Evolutionary conservation across 2,888 invertebrate genomes (phyloP), one percentile per base, ranked within the genome.

Genomic region (Parnassius smintheus): DNA sequence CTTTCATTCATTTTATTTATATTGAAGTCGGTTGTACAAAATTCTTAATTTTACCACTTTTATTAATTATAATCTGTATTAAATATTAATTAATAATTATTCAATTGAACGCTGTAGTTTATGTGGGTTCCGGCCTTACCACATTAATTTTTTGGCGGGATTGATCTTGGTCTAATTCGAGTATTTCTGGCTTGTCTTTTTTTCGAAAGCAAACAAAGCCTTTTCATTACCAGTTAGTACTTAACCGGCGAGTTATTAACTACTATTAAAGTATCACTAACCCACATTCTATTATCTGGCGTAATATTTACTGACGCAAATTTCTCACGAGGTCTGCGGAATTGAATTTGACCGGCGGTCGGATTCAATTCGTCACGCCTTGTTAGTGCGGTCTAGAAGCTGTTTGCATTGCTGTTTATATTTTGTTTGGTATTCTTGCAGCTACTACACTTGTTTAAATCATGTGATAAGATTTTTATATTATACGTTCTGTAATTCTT

Each of bases 271-370:
- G 65, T 65, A 61, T 65, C 60, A 65, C 69, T 77, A 77, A 76
- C 81, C 80, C 75, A 83, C 76, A 76, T 81, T 75, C 68, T 13
- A 70, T 79, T 81, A 82, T 80, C 83, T 67, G 68, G 74, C 72
- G 81, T 71, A 80, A 80, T 75, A 71, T 77, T 79, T 76, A 66
- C 75, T 71, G 74, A 72, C 70, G 66, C 66, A 66, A 75, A 74
- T 70, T 82, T 85, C 86, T 85, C 85, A 85, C 85, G 85, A 72
- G 71, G 72, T 67, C 72, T 73, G 70, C 75, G 68, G 73, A 77
- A 74, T 76, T 71, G 76, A 74, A 78, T 72, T 73, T 79, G 72
- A 73, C 75, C 75, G 74, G 75, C 76, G 77, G 76, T 73, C 73
- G 74, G 75, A 75, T 76, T 69, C 69, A 64, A 77, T 86, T 77